Conservation (phyloP, 2,797 vertebrate species). For the Halcyon leucocephala region DNA sequence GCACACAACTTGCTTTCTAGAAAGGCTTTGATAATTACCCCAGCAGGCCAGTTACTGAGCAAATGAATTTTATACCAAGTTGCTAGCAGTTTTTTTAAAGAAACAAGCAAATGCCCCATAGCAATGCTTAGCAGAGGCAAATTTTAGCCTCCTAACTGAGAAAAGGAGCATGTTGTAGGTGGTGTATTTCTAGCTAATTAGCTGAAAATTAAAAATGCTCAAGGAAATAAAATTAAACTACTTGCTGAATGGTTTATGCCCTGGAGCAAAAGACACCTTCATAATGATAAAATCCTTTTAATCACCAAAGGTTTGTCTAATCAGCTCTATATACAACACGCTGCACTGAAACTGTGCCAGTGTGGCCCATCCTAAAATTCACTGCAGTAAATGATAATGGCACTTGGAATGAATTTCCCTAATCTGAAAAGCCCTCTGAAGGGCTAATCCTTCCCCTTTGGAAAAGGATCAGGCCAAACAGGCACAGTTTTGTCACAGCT, state of each 20-base stretch:
- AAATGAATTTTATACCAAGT: constrained; percentile 29
- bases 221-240: constrained; percentile 49
- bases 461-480: background rate
- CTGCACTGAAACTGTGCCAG: background rate
- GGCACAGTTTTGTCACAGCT: background rate
- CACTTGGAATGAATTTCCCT: background rate
- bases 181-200: constrained; percentile 59
- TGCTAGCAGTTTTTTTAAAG: constrained; percentile 22
- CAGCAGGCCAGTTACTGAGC: background rate
- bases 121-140: constrained; percentile 35
- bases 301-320: constrained; percentile 43
- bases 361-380: background rate
- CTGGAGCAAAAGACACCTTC: constrained; percentile 36
- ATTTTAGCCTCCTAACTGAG: constrained; percentile 23
- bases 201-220: constrained; percentile 49
- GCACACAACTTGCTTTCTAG: background rate
- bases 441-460: background rate
- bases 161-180: constrained; percentile 19
- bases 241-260: constrained; percentile 34
- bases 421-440: background rate
- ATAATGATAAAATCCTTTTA: constrained; percentile 45
- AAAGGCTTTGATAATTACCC: constrained; percentile 26
- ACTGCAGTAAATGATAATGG: background rate
- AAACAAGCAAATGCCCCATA: constrained; percentile 45
- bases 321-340: background rate